Evolutionary conservation across 2,888 invertebrate species (phyloP).

Genomic region (Chrysina gloriosa): DNA sequence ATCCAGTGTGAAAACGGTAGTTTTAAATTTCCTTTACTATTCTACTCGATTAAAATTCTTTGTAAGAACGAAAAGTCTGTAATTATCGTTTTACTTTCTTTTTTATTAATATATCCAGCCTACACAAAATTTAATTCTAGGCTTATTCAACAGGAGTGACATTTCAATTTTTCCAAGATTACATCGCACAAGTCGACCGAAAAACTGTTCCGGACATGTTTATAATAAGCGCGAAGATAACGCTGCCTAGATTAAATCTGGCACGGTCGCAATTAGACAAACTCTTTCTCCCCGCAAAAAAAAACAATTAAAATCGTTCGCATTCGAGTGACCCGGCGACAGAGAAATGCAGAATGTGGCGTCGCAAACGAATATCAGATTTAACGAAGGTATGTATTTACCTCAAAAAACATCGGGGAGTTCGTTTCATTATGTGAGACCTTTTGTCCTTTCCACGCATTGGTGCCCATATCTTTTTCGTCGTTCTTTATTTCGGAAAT

Average conservation of each 20-base stretch:
- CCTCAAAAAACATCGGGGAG: too few relatives aligned
- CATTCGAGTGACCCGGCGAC: too few relatives aligned
- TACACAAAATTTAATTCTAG: too few relatives aligned
- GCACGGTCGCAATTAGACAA: neutral
- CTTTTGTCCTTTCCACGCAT: too few relatives aligned
- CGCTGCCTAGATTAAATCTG: neutral
- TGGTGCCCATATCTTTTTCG: too few relatives aligned
- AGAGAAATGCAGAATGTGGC: neutral
- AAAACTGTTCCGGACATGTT: neutral
- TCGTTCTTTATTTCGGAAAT: too few relatives aligned
- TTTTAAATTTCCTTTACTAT: too few relatives aligned
- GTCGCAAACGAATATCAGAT: neutral
- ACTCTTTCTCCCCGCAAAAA: neutral
- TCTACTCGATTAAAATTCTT: too few relatives aligned
- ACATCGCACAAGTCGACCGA: neutral
- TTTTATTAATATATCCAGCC: too few relatives aligned
- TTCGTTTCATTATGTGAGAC: too few relatives aligned
- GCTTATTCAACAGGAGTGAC: too few relatives aligned
- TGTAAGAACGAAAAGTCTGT: neutral
- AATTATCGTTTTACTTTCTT: neutral
- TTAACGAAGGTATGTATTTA: neutral
- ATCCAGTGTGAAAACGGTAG: too few relatives aligned
- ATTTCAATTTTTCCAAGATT: constrained; percentile 6
- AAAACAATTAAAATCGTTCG: neutral
- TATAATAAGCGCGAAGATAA: constrained; percentile 6